These are phyloP conservation scores for Drosophila lowei DNA, from an alignment of 1,140 invertebrate genomes.

Conservation along the genomic window DNA sequence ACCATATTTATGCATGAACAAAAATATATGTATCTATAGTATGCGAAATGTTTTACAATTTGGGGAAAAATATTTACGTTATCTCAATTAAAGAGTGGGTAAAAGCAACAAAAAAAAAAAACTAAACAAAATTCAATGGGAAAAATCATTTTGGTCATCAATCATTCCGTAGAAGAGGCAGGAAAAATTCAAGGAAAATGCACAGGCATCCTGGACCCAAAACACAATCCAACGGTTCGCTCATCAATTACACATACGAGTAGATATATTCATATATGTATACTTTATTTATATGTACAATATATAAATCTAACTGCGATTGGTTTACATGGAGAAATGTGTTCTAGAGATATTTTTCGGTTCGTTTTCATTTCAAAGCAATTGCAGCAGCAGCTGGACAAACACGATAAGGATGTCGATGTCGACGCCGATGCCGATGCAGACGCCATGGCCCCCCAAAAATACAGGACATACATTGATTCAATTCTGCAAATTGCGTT, in stretches of 20 bases:
- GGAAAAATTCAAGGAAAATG: conserved; percentile 12
- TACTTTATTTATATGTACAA: conserved; percentile 5
- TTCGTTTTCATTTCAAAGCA: conserved; percentile 40
- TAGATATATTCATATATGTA: neutral
- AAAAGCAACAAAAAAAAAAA: too few species aligned
- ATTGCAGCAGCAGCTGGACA: conserved; percentile 57
- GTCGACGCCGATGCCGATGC: conserved; percentile 10
- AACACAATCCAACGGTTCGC: conserved; percentile 21
- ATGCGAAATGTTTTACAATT: conserved; percentile 22
- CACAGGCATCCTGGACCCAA: conserved; percentile 19
- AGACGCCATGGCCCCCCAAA: conserved; percentile 26
- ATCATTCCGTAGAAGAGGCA: conserved; percentile 29
- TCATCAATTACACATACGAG: conserved; percentile 52
- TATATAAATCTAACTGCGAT: conserved; percentile 2
- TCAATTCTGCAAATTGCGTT: conserved; percentile 45
- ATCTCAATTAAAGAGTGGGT: conserved; percentile 18
- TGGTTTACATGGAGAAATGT: conserved; percentile 10
- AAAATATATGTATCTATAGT: neutral
- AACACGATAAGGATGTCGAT: conserved; percentile 43
- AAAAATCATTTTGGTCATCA: conserved; percentile 47
- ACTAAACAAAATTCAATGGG: conserved; percentile 12
- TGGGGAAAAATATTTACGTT: conserved; percentile 8
- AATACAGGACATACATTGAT: conserved; percentile 18
- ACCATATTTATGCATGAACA: conserved; percentile 13
- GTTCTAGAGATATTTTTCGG: conserved; percentile 20